Conservation (phyloP, 2,113 vertebrate species). For the Trematomus loennbergii region DNA sequence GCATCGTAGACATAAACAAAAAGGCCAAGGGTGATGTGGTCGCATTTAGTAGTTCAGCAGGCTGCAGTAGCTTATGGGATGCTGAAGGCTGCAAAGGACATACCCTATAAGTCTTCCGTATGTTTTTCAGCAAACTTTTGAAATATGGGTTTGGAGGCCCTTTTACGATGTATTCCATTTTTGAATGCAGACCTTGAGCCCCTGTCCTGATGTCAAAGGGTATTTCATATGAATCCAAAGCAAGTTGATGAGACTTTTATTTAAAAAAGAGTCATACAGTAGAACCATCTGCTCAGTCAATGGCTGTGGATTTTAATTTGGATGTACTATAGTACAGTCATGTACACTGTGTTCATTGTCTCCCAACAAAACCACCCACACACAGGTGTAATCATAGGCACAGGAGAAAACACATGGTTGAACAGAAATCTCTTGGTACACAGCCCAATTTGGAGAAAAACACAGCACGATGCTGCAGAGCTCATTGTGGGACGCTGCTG, state of each 20-base stretch:
- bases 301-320: neutral
- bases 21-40: neutral
- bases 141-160: neutral
- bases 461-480: neutral
- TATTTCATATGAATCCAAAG: neutral
- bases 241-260: neutral
- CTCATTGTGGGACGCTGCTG: neutral
- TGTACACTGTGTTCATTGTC: slow-evolving; percentile 20
- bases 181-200: neutral
- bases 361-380: neutral
- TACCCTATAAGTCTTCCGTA: neutral
- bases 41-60: neutral
- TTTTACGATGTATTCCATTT: slow-evolving; percentile 2
- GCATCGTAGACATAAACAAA: too few species aligned
- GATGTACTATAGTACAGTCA: neutral
- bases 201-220: neutral
- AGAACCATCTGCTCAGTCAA: neutral
- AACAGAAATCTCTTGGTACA: slow-evolving; percentile 14
- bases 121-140: neutral
- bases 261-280: neutral
- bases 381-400: neutral
- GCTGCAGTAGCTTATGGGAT: slow-evolving; percentile 7
- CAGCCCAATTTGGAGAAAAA: slow-evolving; percentile 5
- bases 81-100: neutral
- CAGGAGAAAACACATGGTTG: slow-evolving; percentile 28